Base-by-base conservation (phyloP, 1,140 invertebrate species). In the Dysdera silvatica region DNA sequence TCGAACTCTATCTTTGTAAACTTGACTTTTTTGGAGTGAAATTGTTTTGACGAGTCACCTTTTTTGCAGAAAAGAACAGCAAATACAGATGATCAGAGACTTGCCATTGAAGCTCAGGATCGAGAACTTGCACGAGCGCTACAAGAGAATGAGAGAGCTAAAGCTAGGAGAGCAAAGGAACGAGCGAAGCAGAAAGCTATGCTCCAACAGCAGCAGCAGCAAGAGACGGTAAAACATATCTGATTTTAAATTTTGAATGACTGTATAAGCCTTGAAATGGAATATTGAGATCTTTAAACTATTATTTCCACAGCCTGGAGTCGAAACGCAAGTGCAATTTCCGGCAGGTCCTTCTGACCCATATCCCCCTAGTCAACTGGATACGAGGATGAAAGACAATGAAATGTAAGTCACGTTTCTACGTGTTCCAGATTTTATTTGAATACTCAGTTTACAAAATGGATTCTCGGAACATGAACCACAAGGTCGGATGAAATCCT, bases 91-190 rank as follows among this genome's bases (percentile, higher is more conserved):
- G 87, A 91, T 76, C 82, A 84, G 71, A 61, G 76, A 74, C 61
- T 81, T 62, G 89, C 89, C 8, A 91, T 95, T 52, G 91, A 96
- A 77, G 87, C 87, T 4, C 91, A 95, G 74, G 92, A 96, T 74
- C 84, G 88, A 48, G 89, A 95, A 75, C 77, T 95, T 3, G 92
- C 92, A 0, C 83, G 85, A 71, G 83, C 95, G 73, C 78, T 96
- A 40, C 91, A 96, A 74, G 91, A 95, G 72, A 84, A 87, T 72
- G 87, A 91, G 72, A 82, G 83, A 66, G 82, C 83, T 7, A 85
- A 84, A 71, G 80, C 81, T 1, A 82, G 80, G 69, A 76, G 85
- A 61, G 85, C 86, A 0, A 80, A 82, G 48, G 83, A 86, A 71
- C 76, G 79, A 68, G 83, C 83, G 0, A 82, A 78, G 58, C 82